phyloP scores from a whole-genome alignment of 1,140 invertebrate genomes.

The Pissodes strobi region DNA sequence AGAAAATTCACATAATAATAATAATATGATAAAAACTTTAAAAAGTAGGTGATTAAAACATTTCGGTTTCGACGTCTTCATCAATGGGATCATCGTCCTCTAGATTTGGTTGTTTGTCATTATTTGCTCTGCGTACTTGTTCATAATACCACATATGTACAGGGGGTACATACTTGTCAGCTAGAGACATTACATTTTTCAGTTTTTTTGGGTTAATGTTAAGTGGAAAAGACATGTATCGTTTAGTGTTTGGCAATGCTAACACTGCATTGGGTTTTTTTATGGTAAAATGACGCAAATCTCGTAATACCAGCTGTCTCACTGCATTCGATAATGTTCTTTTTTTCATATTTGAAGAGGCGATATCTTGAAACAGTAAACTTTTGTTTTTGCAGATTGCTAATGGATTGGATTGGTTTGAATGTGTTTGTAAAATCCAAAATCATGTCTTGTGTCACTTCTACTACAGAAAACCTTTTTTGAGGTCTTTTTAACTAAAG shows the following conservation, averaged over 20 bases:
- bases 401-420: neutral
- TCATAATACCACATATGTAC: no score
- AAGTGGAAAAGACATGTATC: slow-evolving; percentile 6
- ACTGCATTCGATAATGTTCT: slow-evolving; percentile 1
- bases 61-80: no score
- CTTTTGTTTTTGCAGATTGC: neutral
- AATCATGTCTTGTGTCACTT: neutral
- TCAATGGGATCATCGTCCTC: no score
- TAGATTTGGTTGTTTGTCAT: no score
- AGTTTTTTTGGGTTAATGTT: slow-evolving; percentile 6
- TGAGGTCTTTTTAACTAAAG: neutral
- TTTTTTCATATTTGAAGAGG: slow-evolving; percentile 4
- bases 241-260: no score
- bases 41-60: no score
- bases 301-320: neutral
- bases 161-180: no score
- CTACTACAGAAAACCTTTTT: neutral
- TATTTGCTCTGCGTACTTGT: no score
- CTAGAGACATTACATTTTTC: slow-evolving; percentile 2
- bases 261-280: no score
- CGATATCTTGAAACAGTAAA: slow-evolving; percentile 3
- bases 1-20: no score
- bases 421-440: no score
- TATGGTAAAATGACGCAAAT: neutral
- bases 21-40: no score